Evolutionary conservation across 2,113 vertebrate genomes (phyloP).

Genomic region (Chrysochloris asiatica): DNA sequence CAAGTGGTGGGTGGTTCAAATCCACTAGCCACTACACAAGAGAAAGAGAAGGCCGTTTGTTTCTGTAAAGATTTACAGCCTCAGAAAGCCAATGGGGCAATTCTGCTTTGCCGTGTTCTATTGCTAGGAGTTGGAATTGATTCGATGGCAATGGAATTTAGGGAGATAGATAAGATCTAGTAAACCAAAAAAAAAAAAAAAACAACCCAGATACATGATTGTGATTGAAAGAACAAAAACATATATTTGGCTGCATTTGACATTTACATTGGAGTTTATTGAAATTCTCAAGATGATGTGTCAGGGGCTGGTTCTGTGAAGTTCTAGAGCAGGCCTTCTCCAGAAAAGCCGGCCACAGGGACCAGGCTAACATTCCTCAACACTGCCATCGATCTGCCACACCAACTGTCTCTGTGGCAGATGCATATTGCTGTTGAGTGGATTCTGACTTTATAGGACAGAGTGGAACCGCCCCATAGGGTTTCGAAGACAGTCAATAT

Average conservation of each 20-base stretch:
- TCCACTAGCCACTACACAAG: too few relatives aligned
- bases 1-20: too few relatives aligned
- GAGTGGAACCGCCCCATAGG: neutral
- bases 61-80: too few relatives aligned
- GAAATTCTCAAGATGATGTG: neutral
- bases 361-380: neutral
- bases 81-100: too few relatives aligned
- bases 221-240: neutral
- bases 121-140: too few relatives aligned
- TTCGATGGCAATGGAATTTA: too few relatives aligned
- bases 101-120: too few relatives aligned
- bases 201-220: neutral
- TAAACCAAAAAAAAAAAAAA: slow-evolving; percentile 22
- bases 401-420: neutral
- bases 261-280: neutral
- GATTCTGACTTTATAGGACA: neutral
- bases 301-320: neutral
- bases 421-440: neutral
- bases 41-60: too few relatives aligned
- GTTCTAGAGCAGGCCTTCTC: neutral
- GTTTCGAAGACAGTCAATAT: neutral
- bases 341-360: neutral
- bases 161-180: neutral
- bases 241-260: neutral
- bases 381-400: too few relatives aligned